Conservation (phyloP, 2,888 invertebrate genomes). For the Cataglyphis rosenhaueri region DNA sequence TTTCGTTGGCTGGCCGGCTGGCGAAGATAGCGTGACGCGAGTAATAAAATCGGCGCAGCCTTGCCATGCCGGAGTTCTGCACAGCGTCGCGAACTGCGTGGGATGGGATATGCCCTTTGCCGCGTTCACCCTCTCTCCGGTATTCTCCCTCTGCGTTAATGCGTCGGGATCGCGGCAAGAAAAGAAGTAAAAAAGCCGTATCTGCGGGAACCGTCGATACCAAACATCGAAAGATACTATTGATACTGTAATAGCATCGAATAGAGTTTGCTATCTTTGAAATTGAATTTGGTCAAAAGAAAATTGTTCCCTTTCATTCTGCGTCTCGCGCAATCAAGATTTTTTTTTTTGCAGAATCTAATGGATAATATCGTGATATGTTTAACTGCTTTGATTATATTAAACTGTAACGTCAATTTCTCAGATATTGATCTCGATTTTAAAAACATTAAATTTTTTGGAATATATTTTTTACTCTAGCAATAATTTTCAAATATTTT, state of each 20-base stretch:
- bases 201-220: constrained; percentile 40
- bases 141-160: constrained; percentile 37
- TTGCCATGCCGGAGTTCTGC: constrained; percentile 34
- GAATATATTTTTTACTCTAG: background rate
- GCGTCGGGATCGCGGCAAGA: constrained; percentile 37
- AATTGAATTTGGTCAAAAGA: constrained; percentile 31
- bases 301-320: background rate
- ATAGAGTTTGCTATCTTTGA: background rate
- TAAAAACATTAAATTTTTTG: background rate
- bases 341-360: background rate
- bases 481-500: constrained; percentile 10
- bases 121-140: constrained; percentile 28
- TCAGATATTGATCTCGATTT: background rate
- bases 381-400: constrained; percentile 24
- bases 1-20: constrained; percentile 12
- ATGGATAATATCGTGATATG: background rate
- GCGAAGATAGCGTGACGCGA: constrained; percentile 61
- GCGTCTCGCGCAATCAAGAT: background rate
- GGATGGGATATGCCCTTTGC: constrained; percentile 37
- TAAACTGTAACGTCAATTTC: constrained; percentile 16
- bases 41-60: constrained; percentile 56
- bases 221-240: constrained; percentile 6
- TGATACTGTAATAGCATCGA: constrained; percentile 26
- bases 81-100: constrained; percentile 19
- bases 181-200: constrained; percentile 36